These are phyloP conservation scores for Tympanoctomys barrerae DNA, from an alignment of 2,797 vertebrate species.

Conservation along the genomic window DNA sequence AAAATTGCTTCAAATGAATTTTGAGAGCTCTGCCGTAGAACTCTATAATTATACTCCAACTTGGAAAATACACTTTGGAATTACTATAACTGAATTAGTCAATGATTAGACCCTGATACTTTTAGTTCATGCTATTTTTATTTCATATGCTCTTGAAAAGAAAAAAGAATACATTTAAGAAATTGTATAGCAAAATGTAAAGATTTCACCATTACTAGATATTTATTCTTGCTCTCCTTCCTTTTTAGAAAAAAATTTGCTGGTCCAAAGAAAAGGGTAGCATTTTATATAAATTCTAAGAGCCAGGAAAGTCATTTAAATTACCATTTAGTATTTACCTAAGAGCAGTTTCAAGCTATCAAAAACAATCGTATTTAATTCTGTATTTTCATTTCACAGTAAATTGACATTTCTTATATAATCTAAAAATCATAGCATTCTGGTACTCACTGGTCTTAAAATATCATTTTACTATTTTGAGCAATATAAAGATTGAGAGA, in stretches of 20 bases:
- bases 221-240: neutral
- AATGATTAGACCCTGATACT: neutral
- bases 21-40: neutral
- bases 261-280: neutral
- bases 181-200: neutral
- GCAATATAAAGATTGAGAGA: neutral
- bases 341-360: neutral
- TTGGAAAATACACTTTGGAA: neutral
- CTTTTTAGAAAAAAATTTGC: neutral
- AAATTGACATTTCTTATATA: neutral
- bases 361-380: neutral
- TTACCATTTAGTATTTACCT: neutral
- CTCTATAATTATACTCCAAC: neutral
- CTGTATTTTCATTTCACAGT: neutral
- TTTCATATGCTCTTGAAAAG: neutral
- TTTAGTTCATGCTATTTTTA: neutral
- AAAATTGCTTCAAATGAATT: constrained; percentile 43
- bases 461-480: constrained; percentile 37
- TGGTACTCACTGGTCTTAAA: neutral
- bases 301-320: neutral
- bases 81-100: neutral
- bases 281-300: neutral
- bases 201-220: neutral
- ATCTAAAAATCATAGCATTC: neutral
- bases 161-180: neutral